Evolutionary conservation across 1,140 invertebrate genomes (phyloP), one percentile per base, ranked within the genome.

Genomic region (Propsilocerus akamusi): DNA sequence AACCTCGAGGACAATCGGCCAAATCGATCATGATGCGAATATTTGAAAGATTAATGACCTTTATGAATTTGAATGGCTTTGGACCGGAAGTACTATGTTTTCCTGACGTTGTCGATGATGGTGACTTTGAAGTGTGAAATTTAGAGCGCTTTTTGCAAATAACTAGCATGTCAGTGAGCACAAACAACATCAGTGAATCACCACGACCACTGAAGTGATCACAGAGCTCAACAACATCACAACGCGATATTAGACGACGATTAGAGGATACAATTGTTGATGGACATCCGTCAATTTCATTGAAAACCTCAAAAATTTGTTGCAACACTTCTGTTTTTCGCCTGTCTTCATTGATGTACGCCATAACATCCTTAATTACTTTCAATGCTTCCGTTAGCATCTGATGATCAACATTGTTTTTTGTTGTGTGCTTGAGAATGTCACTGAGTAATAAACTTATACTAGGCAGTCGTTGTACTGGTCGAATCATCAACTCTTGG

Each of bases 261-360:
- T 95, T 90, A 14, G 91, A 93, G 11, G 90, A 94, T 8, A 96
- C 80, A 52, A 96, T 66, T 59, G 91, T 82, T 1, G 88, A 78
- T 37, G 94, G 93, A 70, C 92, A 97, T 59, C 93, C 91, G 60
- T 97, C 92, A 59, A 98, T 97, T 63, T 97, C 91, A 67, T 97
- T 93, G 66, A 95, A 89, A 51, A 97, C 92, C 68, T 96, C 90
- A 70, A 97, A 98, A 74, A 97, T 86, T 54, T 83, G 88, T 58
- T 96, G 74, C 66, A 94, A 88, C 1, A 85, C 85, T 67, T 97
- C 94, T 7, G 91, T 94, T 69, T 86, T 90, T 54, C 92, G 72
- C 67, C 96, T 97, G 64, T 96, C 91, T 72, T 97, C 92, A 66
- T 98, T 97, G 49, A 97, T 95, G 62, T 93, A 82, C 54, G 83